phyloP scores from a whole-genome alignment of 2,797 vertebrate genomes.

The Megaceryle alcyon region DNA sequence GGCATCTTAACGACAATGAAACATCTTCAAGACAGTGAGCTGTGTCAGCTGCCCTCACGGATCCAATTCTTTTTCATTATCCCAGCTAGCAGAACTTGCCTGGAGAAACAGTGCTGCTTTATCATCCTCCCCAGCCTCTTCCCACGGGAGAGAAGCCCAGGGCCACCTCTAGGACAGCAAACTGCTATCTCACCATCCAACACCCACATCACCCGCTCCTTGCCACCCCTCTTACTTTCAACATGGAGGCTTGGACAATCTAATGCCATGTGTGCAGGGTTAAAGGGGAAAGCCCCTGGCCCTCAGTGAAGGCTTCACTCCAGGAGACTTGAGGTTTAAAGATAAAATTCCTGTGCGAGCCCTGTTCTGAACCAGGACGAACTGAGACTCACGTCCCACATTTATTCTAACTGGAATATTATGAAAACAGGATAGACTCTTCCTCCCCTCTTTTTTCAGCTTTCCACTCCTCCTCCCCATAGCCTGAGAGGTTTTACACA shows the following conservation, averaged over 20 bases:
- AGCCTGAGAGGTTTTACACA: background rate
- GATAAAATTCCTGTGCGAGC: background rate
- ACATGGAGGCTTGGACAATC: too few relatives aligned
- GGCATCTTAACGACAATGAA: background rate
- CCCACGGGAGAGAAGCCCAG: background rate
- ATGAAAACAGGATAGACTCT: background rate
- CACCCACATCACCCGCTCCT: background rate
- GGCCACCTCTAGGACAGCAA: background rate
- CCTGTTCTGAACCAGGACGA: background rate
- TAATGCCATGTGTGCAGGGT: fast-evolving
- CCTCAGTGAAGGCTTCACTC: background rate
- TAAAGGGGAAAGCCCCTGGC: background rate
- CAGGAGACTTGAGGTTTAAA: background rate
- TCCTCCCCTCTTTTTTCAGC: background rate
- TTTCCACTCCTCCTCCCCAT: background rate
- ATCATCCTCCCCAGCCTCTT: background rate
- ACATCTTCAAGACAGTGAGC: background rate
- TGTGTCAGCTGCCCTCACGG: constrained; percentile 5
- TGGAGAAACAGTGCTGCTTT: background rate
- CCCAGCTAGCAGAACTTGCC: constrained; percentile 8
- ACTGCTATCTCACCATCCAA: background rate
- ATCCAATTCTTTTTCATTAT: constrained; percentile 43
- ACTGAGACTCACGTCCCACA: background rate
- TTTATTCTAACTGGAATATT: background rate
- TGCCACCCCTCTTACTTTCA: background rate